Conservation (phyloP, 1,140 invertebrate genomes). For the Macrobrachium nipponense region DNA sequence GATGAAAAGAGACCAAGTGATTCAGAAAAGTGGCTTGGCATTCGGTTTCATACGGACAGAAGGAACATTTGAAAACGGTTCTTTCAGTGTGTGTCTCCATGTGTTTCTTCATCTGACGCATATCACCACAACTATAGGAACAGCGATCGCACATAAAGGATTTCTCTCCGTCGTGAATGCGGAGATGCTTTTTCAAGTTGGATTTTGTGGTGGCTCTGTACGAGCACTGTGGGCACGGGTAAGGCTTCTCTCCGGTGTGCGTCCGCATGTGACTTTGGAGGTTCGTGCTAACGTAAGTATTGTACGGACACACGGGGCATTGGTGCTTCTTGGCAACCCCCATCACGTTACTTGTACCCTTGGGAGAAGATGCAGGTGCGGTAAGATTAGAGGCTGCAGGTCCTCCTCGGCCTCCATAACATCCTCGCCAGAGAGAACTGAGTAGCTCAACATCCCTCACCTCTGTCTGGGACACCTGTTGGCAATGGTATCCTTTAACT, state of each 20-base stretch:
- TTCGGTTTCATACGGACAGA: no score
- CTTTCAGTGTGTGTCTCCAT: no score
- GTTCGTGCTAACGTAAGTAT: constrained; percentile 55
- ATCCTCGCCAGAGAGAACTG: no score
- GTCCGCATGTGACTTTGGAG: constrained; percentile 55
- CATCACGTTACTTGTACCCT: constrained; percentile 27
- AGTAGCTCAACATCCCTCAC: no score
- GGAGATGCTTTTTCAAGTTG: constrained; percentile 44
- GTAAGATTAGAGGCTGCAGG: no score
- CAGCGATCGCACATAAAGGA: not conserved
- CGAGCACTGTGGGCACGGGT: constrained; percentile 34
- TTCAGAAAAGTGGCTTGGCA: no score
- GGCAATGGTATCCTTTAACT: not conserved
- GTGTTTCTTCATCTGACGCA: not conserved
- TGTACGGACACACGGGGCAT: constrained; percentile 56
- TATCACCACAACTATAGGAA: constrained; percentile 8
- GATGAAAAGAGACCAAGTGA: no score
- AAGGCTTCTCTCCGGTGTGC: constrained; percentile 51
- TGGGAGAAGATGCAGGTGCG: constrained; percentile 20
- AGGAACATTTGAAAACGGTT: no score
- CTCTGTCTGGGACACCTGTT: not conserved
- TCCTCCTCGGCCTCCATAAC: no score
- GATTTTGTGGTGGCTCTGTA: constrained; percentile 46
- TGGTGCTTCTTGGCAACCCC: constrained; percentile 49
- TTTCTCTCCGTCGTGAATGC: constrained; percentile 27